Percentiles rank a stretch among this genome's conserved stretches.
phyloP scores from a whole-genome alignment of 1,140 invertebrate genomes.

The Leptopilina boulardi region DNA sequence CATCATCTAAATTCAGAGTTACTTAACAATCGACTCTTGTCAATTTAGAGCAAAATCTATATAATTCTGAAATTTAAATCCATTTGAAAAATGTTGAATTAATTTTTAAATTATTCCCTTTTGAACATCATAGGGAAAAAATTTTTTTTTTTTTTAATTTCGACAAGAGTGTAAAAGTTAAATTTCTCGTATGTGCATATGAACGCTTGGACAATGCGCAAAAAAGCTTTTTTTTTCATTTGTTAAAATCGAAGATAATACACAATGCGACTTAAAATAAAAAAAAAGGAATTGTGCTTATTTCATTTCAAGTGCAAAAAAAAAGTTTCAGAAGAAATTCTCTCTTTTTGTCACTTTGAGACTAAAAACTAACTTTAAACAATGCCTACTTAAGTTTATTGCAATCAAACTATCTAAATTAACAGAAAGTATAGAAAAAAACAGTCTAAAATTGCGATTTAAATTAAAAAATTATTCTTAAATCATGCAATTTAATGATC shows the following conservation, averaged over 20 bases:
- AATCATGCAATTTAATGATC: not conserved
- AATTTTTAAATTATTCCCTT: not conserved
- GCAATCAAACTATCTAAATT: constrained; percentile 14
- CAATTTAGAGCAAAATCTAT: not conserved
- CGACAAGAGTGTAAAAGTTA: constrained; percentile 30
- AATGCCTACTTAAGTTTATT: not conserved
- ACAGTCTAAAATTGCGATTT: not conserved
- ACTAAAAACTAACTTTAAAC: not conserved
- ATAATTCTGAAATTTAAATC: not conserved
- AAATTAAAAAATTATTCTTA: not conserved
- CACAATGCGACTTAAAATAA: constrained; percentile 2
- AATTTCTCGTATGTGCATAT: constrained; percentile 7
- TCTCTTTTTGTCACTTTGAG: not conserved
- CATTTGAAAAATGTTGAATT: not conserved
- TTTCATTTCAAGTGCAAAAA: not conserved
- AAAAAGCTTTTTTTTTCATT: not conserved
- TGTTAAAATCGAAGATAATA: not conserved
- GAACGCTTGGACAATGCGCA: constrained; percentile 34
- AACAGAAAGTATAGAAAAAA: not conserved
- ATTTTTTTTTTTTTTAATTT: no score
- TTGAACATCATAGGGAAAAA: not conserved
- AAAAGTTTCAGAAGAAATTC: not conserved
- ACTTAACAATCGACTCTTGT: not conserved
- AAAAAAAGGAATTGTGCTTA: constrained; percentile 3
- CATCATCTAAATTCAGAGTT: not conserved